Evolutionary conservation across 2,888 invertebrate species (phyloP).

Genomic region (Cheilosia grossa): DNA sequence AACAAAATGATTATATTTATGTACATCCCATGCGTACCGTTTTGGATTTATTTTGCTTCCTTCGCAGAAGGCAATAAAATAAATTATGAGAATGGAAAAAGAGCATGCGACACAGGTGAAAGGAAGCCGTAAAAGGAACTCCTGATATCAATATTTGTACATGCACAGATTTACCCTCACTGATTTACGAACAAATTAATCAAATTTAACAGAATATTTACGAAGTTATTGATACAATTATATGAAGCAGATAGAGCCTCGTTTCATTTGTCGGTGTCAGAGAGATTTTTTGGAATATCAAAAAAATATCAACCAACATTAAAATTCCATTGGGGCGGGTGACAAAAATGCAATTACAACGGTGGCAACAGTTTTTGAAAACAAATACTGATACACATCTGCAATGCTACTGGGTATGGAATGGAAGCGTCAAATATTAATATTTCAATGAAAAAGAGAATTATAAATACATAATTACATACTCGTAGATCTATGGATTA

Average conservation of each 20-base stretch:
- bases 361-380: background rate
- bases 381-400: constrained; percentile 8
- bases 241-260: too few species aligned
- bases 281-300: background rate
- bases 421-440: background rate
- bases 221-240: constrained; percentile 34
- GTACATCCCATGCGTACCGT: constrained; percentile 9
- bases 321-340: constrained; percentile 4
- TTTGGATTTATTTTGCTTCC: background rate
- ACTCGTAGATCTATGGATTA: too few species aligned
- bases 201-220: constrained; percentile 13
- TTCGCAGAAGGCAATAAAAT: background rate
- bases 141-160: constrained; percentile 19
- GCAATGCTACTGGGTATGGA: too few species aligned
- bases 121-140: background rate
- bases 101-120: constrained; percentile 2
- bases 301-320: background rate
- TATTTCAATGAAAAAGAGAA: background rate
- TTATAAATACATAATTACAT: background rate
- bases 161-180: background rate
- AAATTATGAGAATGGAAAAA: too few species aligned
- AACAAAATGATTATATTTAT: constrained; percentile 6
- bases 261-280: background rate
- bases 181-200: constrained; percentile 22
- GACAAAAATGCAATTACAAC: constrained; percentile 15